phyloP scores from a whole-genome alignment of 2,797 vertebrate genomes.

The Chrosomus eos region DNA sequence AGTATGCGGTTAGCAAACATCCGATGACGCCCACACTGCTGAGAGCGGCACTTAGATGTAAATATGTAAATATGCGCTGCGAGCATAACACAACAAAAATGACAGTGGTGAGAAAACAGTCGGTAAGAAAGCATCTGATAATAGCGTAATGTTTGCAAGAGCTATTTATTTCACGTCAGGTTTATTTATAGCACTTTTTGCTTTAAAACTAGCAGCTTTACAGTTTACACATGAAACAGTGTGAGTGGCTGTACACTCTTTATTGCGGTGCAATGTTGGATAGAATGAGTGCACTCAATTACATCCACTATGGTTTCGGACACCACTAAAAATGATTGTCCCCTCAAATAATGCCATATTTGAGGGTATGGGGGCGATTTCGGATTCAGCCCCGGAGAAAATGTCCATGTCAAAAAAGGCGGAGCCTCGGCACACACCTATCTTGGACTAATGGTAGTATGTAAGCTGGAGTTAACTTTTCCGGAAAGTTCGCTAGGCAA shows the following conservation, averaged over 20 bases:
- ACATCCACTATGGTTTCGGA: too few relatives aligned
- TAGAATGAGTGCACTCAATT: too few relatives aligned
- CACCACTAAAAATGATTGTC: too few relatives aligned
- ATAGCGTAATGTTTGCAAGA: not conserved
- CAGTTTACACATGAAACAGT: not conserved
- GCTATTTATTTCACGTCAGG: too few relatives aligned
- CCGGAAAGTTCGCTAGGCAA: not conserved
- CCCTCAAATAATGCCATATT: too few relatives aligned
- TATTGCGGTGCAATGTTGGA: too few relatives aligned
- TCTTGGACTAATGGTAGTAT: not conserved
- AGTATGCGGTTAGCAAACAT: not conserved
- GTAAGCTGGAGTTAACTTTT: not conserved
- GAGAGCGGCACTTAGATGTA: not conserved
- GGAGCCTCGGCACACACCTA: not conserved
- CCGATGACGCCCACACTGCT: not conserved
- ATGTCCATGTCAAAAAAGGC: not conserved
- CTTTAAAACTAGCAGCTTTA: not conserved
- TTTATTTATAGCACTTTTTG: not conserved
- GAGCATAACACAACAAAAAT: not conserved
- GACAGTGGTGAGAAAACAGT: not conserved
- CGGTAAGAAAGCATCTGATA: not conserved
- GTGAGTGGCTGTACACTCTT: not conserved
- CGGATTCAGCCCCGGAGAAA: not conserved
- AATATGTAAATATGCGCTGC: not conserved
- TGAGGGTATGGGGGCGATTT: too few relatives aligned